phyloP scores from a whole-genome alignment of 2,113 vertebrate species.

The Tinamus guttatus region DNA sequence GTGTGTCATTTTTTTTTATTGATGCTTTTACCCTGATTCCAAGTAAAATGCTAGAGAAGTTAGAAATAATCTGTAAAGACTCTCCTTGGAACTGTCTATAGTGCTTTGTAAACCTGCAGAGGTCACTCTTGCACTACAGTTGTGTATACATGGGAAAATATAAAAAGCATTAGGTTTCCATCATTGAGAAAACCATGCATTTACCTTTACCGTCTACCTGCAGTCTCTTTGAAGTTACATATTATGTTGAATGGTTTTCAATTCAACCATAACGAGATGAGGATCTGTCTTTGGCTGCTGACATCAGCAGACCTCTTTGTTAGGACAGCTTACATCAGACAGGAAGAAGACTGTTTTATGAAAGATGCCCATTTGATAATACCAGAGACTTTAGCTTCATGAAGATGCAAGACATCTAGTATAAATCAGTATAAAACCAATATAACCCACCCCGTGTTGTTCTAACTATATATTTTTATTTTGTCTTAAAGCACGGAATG shows the following conservation, averaged over 20 bases:
- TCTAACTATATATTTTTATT: background rate
- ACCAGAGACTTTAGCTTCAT: background rate
- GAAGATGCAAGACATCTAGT: background rate
- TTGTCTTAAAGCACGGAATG: background rate
- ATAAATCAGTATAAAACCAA: background rate
- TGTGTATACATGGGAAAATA: background rate
- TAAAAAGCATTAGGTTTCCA: accelerated
- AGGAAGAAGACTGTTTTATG: background rate
- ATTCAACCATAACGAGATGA: background rate
- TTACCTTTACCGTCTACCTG: background rate
- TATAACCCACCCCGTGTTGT: background rate
- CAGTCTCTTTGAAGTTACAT: background rate
- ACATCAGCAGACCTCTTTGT: background rate
- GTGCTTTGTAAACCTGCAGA: conserved; percentile 29
- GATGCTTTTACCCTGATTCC: background rate
- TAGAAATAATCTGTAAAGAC: background rate
- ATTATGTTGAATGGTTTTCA: background rate
- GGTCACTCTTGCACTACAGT: background rate
- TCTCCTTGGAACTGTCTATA: accelerated
- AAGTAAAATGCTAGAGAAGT: background rate
- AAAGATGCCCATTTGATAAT: background rate
- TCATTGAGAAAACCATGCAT: background rate
- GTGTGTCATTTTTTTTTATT: background rate
- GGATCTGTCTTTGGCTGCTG: accelerated
- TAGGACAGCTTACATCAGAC: background rate